A percentile compares a stretch with the other conserved stretches of the same genome.
phyloP scores from a whole-genome alignment of 2,888 invertebrate genomes.

The Abrostola triplasia region DNA sequence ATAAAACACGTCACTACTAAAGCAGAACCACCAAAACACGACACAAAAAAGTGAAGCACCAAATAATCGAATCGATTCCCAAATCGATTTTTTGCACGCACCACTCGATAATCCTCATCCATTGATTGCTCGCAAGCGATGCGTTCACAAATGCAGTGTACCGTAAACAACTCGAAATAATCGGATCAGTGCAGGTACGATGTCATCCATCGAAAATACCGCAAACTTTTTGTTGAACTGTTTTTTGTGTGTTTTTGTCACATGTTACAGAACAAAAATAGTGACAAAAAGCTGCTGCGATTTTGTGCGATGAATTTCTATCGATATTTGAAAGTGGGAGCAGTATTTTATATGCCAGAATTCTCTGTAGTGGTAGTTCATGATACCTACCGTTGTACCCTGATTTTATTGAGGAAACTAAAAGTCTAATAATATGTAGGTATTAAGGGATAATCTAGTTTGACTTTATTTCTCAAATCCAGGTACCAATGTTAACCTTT shows the following conservation, averaged over 20 bases:
- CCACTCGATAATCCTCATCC: slow-evolving; percentile 28
- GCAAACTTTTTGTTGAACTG: slow-evolving; percentile 35
- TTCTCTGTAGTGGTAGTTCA: neutral
- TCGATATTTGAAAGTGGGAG: neutral
- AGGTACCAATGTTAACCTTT: no score
- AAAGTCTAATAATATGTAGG: no score
- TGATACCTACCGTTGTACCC: no score
- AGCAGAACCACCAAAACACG: neutral
- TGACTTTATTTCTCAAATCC: no score
- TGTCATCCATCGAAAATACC: slow-evolving; percentile 40
- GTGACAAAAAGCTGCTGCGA: slow-evolving; percentile 17
- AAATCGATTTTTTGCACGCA: slow-evolving; percentile 10
- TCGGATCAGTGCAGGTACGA: slow-evolving; percentile 52
- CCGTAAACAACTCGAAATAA: slow-evolving; percentile 35
- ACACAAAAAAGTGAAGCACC: neutral
- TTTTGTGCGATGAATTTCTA: slow-evolving; percentile 2
- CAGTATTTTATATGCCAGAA: neutral
- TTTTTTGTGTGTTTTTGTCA: slow-evolving; percentile 54
- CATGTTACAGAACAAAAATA: slow-evolving; percentile 13
- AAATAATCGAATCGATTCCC: slow-evolving; percentile 26
- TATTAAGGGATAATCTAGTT: no score
- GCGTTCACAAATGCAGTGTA: slow-evolving; percentile 30
- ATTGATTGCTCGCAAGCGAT: slow-evolving; percentile 21
- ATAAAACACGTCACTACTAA: neutral
- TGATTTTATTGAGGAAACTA: no score